A percentile compares a stretch with the other conserved stretches of the same genome.
These are phyloP conservation scores for Microctonus brassicae DNA, from an alignment of 2,888 invertebrate genomes.

Conservation along the genomic window DNA sequence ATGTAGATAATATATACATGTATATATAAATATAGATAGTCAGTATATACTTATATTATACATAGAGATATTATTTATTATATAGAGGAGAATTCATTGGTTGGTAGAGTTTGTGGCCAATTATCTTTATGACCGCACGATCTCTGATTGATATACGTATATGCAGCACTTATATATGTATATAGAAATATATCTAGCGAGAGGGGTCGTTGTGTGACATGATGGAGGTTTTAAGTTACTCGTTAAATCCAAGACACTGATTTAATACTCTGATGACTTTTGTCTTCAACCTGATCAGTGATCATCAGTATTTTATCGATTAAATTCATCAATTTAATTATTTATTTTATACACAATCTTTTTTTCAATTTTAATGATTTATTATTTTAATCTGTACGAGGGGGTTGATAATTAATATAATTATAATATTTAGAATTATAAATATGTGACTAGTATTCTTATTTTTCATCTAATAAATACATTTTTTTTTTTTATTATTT, in stretches of 20 bases:
- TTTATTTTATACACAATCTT: no score
- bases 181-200: not conserved
- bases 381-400: no score
- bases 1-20: not conserved
- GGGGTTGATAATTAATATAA: no score
- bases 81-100: not conserved
- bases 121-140: slow-evolving; percentile 7
- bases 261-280: not conserved
- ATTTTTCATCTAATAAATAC: no score
- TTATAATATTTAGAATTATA: no score
- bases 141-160: slow-evolving; percentile 7
- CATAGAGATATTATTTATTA: no score
- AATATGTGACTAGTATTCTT: no score
- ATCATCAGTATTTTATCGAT: no score
- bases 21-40: not conserved
- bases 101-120: slow-evolving; percentile 5
- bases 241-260: slow-evolving; percentile 2
- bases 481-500: no score
- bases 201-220: not conserved
- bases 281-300: not conserved
- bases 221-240: not conserved
- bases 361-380: no score
- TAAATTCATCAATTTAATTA: no score
- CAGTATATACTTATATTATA: not conserved
- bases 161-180: not conserved